Evolutionary conservation across 2,113 vertebrate genomes (phyloP).

Genomic region (Pica pica): DNA sequence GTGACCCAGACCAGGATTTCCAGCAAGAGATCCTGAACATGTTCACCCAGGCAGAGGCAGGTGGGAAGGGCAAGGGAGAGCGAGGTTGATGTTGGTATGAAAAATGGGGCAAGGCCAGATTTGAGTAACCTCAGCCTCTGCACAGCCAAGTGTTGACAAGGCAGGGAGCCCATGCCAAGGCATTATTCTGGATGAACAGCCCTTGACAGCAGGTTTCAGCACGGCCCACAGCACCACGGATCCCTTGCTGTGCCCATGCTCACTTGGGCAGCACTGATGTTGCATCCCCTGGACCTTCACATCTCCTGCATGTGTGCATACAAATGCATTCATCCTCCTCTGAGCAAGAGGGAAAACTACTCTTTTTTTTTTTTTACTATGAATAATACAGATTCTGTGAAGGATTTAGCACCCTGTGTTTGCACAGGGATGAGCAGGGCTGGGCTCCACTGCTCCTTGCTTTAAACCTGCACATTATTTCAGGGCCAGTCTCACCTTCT

Average conservation of each 20-base stretch:
- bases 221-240: fast-evolving
- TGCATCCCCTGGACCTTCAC: background rate
- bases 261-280: background rate
- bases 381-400: background rate
- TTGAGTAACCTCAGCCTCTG: background rate
- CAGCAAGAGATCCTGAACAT: background rate
- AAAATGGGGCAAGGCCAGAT: background rate
- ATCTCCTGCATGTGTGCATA: background rate
- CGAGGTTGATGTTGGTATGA: background rate
- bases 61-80: background rate
- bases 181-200: background rate
- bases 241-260: background rate
- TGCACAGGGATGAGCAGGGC: background rate
- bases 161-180: background rate
- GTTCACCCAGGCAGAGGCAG: background rate
- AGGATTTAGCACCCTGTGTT: background rate
- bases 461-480: background rate
- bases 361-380: background rate
- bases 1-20: background rate
- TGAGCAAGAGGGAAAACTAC: background rate
- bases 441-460: background rate
- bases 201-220: background rate
- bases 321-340: background rate
- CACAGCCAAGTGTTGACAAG: background rate
- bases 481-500: background rate